A percentile compares a stretch with the other conserved stretches of the same genome.
phyloP scores from a whole-genome alignment of 92 coral and sea anemone species.

The Epizoanthus fatuus region DNA sequence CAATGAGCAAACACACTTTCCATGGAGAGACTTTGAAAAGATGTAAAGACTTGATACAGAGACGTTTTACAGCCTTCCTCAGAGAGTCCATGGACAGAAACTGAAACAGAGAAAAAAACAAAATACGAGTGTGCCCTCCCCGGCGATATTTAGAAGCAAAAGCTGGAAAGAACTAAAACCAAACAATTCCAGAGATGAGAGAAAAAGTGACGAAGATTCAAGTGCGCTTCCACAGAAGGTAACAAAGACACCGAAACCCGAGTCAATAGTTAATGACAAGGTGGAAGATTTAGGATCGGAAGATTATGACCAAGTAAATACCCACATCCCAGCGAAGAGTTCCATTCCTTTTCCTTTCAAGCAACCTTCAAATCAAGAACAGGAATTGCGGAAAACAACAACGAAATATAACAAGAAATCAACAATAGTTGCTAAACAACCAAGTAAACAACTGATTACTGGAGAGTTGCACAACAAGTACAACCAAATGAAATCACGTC shows the following conservation, averaged over 20 bases:
- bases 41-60: too few species aligned
- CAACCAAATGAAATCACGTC: neutral
- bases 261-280: constrained; percentile 4
- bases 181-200: neutral
- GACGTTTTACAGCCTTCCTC: too few species aligned
- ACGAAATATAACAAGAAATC: neutral
- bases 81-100: too few species aligned
- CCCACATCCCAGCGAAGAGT: neutral
- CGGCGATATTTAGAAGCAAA: neutral
- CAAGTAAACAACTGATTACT: neutral
- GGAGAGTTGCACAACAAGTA: neutral
- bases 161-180: neutral
- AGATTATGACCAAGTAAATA: neutral
- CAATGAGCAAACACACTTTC: too few species aligned
- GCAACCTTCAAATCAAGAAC: neutral
- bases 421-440: neutral
- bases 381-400: neutral
- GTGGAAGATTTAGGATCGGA: constrained; percentile 27
- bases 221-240: neutral
- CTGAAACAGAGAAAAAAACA: neutral
- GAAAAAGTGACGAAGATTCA: neutral
- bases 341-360: neutral
- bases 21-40: too few species aligned
- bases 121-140: neutral
- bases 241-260: neutral